Base-by-base conservation (phyloP, 2,888 invertebrate genomes). In the Steinernema carpocapsae region DNA sequence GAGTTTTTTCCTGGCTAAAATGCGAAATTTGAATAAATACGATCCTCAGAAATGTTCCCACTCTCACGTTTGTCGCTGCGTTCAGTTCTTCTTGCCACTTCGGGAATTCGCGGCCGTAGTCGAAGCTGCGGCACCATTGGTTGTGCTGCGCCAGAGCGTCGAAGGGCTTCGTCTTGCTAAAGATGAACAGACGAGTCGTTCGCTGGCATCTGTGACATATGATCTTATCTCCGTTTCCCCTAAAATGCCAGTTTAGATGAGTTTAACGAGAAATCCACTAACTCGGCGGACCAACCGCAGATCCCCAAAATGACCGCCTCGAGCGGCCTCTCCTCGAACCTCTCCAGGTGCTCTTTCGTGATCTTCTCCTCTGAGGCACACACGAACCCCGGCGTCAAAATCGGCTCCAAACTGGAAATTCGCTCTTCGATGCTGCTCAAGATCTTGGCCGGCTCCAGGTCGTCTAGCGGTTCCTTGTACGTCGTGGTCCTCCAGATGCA, bases 111-210 rank as follows among this genome's bases (percentile, higher is more conserved):
- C 22, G 22, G 3, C 26, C 56, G n/a, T 22, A 7, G 56, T 56
- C 56, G 26, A 56, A 24, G 7, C 22, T 6, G 26, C 24, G 6
- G 26, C 56, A 56, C 56, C 56, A 56, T 2, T 26, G 22, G 56
- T 24, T 24, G 26, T 56, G 56, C 56, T 56, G 56, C 24, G 3
- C 56, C 6, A 56, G 56, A 7, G 56, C 24, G 26, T 56, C 26
- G 26, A 56, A 56, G 56, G 56, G 56, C 56, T 56, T 56, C 26
- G 26, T 26, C 26, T 56, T 26, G 56, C 26, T 10, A 26, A 56
- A 56, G 24, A 56, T 6, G 56, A 56, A 56, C 24, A 56, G 56
- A 12, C 2, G 26, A 14, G 56, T 56, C 24, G 10, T 26, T 12
- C 56, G 56, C 6, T 19, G 26, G 26, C 56, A 56, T 56, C 17